Base-by-base conservation (phyloP, 2,113 vertebrate species). In the Pitta sordida region DNA sequence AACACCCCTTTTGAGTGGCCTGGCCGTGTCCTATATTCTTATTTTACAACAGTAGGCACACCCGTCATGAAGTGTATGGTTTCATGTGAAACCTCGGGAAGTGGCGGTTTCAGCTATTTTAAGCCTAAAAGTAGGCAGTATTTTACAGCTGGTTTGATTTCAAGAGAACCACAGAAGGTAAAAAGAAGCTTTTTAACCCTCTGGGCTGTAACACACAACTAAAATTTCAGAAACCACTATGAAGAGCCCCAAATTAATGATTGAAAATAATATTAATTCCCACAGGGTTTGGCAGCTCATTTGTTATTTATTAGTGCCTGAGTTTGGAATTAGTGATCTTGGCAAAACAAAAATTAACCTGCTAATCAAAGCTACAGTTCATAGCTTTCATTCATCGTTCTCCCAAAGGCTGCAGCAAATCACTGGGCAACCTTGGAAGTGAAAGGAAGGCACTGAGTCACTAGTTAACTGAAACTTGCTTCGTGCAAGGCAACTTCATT, bases 81-180 rank as follows among this genome's bases (percentile, higher is more conserved):
- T 96, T 83, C 80, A 44, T 36, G 36, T 75, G 36, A 93, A 90
- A 83, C 88, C 95, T 86, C 64, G 84, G 80, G 83, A 90, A 88
- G 59, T 11, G n/a, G n/a, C 68, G 52, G 73, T 91, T 93, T 92
- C 73, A 68, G 76, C 73, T 94, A 77, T 94, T 92, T 93, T 86
- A 55, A 91, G 39, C n/a, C 69, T 71, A 36, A 70, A 74, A 86
- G 30, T 67, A 49, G 60, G 52, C 60, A 88, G 53, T 20, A 32
- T 88, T 88, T 86, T 70, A 75, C 22, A 71, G 52, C 34, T 86
- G 55, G 22, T 88, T 88, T 94, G 88, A 84, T 88, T 88, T 91
- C 56, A 70, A 65, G 80, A 65, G 51, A 91, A 65, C 43, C 39
- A 44, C 76, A 27, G 36, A 36, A 84, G 36, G 36, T 23, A 23